Conservation (phyloP, 2,888 invertebrate species). For the Tiliacea citrago region DNA sequence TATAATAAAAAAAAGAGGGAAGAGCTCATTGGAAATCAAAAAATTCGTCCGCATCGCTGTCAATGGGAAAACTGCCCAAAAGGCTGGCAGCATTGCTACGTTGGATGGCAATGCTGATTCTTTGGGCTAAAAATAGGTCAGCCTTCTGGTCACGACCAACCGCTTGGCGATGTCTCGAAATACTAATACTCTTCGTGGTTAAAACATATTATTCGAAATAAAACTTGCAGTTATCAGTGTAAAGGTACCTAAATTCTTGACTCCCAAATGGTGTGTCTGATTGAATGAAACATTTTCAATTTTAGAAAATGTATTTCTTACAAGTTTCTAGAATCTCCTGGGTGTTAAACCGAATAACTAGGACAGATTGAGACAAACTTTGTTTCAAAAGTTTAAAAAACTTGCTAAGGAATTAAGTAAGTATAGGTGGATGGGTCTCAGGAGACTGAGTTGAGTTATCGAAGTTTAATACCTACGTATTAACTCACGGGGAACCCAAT, state of each 20-base stretch:
- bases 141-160: no score
- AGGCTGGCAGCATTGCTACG: no score
- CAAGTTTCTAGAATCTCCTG: slow-evolving; percentile 12
- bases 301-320: not conserved
- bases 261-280: not conserved
- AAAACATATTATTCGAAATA: not conserved
- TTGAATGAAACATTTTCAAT: slow-evolving; percentile 15
- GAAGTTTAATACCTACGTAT: slow-evolving; percentile 11
- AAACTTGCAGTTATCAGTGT: not conserved
- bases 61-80: no score
- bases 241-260: not conserved
- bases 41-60: no score
- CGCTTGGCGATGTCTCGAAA: no score
- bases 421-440: slow-evolving; percentile 11
- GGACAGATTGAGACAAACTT: slow-evolving; percentile 12
- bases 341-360: slow-evolving; percentile 3
- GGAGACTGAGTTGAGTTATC: not conserved
- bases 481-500: not conserved
- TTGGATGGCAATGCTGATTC: no score
- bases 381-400: slow-evolving; percentile 19
- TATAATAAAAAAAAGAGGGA: no score
- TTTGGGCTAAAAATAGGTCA: no score
- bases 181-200: not conserved
- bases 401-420: slow-evolving; percentile 14
- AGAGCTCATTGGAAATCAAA: no score